Conservation (phyloP, 1,140 invertebrate genomes). For the Octopus bimaculoides region DNA sequence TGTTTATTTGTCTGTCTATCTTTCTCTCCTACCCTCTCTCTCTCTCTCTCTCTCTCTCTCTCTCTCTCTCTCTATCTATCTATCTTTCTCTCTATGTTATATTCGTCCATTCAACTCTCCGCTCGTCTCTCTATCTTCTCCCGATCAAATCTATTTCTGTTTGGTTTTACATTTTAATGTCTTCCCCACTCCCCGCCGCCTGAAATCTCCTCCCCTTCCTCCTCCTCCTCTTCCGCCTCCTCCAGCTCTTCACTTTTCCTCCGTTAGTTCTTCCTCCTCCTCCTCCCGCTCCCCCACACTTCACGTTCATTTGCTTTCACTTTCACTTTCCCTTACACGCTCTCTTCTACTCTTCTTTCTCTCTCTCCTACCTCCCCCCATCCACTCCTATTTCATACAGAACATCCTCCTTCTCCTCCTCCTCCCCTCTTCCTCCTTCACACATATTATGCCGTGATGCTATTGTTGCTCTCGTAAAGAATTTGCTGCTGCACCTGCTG, state of each 20-base stretch:
- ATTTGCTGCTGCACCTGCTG: neutral
- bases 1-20: neutral
- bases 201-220: neutral
- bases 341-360: slow-evolving; percentile 15
- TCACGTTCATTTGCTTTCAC: slow-evolving; percentile 8
- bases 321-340: slow-evolving; percentile 16
- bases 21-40: neutral
- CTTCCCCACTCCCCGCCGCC: neutral
- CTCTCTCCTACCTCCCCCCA: slow-evolving; percentile 6
- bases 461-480: neutral
- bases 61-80: neutral
- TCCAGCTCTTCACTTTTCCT: neutral
- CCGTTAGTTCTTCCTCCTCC: slow-evolving; percentile 12
- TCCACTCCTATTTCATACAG: slow-evolving; percentile 3
- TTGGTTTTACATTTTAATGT: neutral
- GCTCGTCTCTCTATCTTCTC: neutral
- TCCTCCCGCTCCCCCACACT: neutral
- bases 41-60: neutral
- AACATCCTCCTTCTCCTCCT: neutral
- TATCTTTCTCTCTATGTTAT: neutral
- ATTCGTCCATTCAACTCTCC: neutral
- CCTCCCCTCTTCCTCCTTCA: slow-evolving; percentile 12
- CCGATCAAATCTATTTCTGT: neutral
- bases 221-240: neutral
- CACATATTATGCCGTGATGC: slow-evolving; percentile 10